Percentiles rank a stretch among this genome's conserved stretches.
phyloP scores from a whole-genome alignment of 1,140 invertebrate species.

The Caenorhabditis latens region DNA sequence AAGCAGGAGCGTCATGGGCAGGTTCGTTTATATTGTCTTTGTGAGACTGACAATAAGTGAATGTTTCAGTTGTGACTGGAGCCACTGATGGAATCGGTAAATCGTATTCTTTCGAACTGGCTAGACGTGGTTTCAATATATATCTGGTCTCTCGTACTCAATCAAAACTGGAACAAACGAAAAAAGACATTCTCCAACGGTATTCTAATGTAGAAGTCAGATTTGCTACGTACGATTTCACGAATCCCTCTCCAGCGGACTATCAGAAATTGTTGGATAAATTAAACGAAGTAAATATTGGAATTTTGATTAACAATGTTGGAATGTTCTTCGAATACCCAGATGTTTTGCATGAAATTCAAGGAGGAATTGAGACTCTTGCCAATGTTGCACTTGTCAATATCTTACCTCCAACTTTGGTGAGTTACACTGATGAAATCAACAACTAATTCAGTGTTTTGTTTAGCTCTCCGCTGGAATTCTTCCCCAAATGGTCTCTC shows the following conservation, averaged over 20 bases:
- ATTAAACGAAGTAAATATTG: slow-evolving; percentile 71
- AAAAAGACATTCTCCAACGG: slow-evolving; percentile 66
- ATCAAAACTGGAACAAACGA: slow-evolving; percentile 69
- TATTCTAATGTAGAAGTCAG: slow-evolving; percentile 65
- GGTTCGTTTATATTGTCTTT: slow-evolving; percentile 59
- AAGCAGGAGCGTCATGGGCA: slow-evolving; percentile 75
- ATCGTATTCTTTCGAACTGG: slow-evolving; percentile 75
- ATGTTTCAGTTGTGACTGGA: slow-evolving; percentile 74
- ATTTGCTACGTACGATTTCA: slow-evolving; percentile 73
- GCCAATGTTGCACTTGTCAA: slow-evolving; percentile 71
- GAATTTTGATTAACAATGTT: slow-evolving; percentile 76
- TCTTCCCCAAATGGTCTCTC: slow-evolving; percentile 66
- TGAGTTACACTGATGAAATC: background rate
- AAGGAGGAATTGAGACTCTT: slow-evolving; percentile 71
- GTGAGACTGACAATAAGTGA: background rate
- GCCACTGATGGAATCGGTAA: slow-evolving; percentile 77
- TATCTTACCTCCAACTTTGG: slow-evolving; percentile 62
- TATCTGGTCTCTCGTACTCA: slow-evolving; percentile 71
- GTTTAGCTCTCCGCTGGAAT: slow-evolving; percentile 65
- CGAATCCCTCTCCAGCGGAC: slow-evolving; percentile 64
- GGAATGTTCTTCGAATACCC: slow-evolving; percentile 76
- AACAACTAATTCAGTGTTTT: background rate
- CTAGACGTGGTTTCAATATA: slow-evolving; percentile 71
- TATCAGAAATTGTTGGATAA: slow-evolving; percentile 67
- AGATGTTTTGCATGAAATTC: slow-evolving; percentile 69